Evolutionary conservation across 37 sponge, comb jelly and placozoan species (phyloP), one percentile per base, ranked within the genome.

Genomic region (Spongia lamella): DNA sequence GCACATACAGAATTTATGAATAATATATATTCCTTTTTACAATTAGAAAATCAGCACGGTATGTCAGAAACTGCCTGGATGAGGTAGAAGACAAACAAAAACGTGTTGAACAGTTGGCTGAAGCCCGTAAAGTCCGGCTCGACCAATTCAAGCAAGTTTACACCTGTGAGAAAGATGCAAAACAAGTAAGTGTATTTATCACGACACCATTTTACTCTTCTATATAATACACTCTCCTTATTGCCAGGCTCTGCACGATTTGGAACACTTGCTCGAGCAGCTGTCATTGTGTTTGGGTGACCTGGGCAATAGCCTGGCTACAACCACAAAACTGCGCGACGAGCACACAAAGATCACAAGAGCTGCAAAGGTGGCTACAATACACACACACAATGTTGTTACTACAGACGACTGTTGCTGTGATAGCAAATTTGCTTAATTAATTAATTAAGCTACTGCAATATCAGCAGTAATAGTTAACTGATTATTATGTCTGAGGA

Each of bases 81-180:
- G 76, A 76, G 3, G 56, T 81, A 27, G 55, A 63, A 55, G 81
- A 81, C 17, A 77, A 81, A 29, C 30, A 58, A 51, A 76, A 50
- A n/a, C 57, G 71, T 16, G 38, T 81, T 33, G 70, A 47, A 6
- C 76, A 85, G 75, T 47, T 90, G 15, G 86, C 81, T 0, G 82
- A 78, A 51, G 90, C 90, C 7, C 39, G 56, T 22, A 77, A 54
- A 39, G 57, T 81, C 0, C 55, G 78, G 7, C 56, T 61, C 1
- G 86, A 85, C 38, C 86, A 90, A 82, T 77, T 62, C 68, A 62
- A 70, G 77, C 86, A 85, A 61, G 30, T 84, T 4, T 68, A 68
- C 66, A 39, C 61, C 17, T 90, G 86, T 43, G 90, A 90, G 86
- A 79, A 78, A 43, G 86, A 90, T 38, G 78, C 81, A 9, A 59